Conservation (phyloP, 2,797 vertebrate species). For the Agapornis canus region DNA sequence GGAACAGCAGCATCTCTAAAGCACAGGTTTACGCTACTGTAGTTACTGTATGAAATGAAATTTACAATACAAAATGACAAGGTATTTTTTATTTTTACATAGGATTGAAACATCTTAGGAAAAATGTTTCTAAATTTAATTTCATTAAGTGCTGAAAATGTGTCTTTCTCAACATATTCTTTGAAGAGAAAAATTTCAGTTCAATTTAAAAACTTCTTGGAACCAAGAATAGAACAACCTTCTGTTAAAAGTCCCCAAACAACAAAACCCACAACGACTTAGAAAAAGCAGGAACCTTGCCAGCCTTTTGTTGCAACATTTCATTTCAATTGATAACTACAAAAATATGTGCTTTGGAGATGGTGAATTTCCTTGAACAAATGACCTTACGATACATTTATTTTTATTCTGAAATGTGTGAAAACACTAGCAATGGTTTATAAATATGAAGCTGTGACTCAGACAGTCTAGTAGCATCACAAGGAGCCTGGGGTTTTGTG, state of each 20-base stretch:
- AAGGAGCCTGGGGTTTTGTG: constrained; percentile 2
- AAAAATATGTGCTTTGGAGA: not conserved
- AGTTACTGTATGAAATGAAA: not conserved
- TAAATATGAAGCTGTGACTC: constrained; percentile 26
- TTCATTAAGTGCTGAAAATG: constrained; percentile 5
- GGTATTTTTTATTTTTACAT: not conserved
- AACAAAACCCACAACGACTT: not conserved
- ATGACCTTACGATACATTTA: not conserved
- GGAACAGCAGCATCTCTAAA: not conserved
- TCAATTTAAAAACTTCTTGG: not conserved
- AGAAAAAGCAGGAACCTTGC: not conserved
- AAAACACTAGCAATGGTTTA: not conserved
- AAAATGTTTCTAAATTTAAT: not conserved
- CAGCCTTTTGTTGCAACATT: not conserved
- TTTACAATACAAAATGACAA: not conserved
- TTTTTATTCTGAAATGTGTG: constrained; percentile 36
- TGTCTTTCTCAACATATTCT: not conserved
- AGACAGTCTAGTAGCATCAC: not conserved
- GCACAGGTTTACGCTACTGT: not conserved
- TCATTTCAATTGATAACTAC: not conserved
- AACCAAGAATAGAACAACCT: not conserved
- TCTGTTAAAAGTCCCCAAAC: not conserved
- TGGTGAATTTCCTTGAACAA: constrained; percentile 11
- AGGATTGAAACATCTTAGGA: not conserved
- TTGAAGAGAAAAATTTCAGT: not conserved